phyloP scores from a whole-genome alignment of 2,888 invertebrate genomes.

The Lomographa bimaculata region DNA sequence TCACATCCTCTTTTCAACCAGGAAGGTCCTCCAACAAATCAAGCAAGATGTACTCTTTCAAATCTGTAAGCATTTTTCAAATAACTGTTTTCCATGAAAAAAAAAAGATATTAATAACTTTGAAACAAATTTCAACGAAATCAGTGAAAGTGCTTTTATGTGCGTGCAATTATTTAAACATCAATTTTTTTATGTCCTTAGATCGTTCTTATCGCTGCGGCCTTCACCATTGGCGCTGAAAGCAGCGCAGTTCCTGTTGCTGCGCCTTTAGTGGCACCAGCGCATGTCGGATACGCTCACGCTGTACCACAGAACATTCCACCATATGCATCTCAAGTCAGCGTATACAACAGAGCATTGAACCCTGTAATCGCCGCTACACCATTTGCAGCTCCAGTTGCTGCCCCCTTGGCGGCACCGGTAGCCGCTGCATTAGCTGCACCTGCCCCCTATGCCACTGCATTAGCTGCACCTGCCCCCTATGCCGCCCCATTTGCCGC shows the following conservation, averaged over 20 bases:
- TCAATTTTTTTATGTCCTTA: no score
- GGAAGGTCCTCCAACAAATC: conserved; percentile 68
- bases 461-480: conserved; percentile 24
- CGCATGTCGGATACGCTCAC: conserved; percentile 82
- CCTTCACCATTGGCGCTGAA: conserved; percentile 60
- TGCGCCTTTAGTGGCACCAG: conserved; percentile 60
- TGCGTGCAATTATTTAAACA: no score
- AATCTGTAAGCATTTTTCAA: conserved; percentile 66
- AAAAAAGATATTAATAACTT: background rate
- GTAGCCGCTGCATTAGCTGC: conserved; percentile 33
- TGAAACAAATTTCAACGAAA: no score
- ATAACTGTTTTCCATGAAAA: no score
- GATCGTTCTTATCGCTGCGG: conserved; percentile 74
- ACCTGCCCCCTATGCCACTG: conserved; percentile 24
- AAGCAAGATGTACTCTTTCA: conserved; percentile 78
- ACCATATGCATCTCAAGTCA: conserved; percentile 85
- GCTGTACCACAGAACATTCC: conserved; percentile 85
- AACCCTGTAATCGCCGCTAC: conserved; percentile 65
- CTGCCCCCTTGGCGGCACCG: conserved; percentile 45
- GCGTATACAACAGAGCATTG: conserved; percentile 74
- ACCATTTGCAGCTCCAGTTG: conserved; percentile 44
- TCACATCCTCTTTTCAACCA: conserved; percentile 67
- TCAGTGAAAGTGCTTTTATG: no score
- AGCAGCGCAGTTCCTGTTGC: conserved; percentile 58
- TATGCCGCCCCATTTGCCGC: conserved; percentile 34